A percentile compares a stretch with the other conserved stretches of the same genome.
phyloP scores from a whole-genome alignment of 2,888 invertebrate genomes.

The Orthosia gothica region DNA sequence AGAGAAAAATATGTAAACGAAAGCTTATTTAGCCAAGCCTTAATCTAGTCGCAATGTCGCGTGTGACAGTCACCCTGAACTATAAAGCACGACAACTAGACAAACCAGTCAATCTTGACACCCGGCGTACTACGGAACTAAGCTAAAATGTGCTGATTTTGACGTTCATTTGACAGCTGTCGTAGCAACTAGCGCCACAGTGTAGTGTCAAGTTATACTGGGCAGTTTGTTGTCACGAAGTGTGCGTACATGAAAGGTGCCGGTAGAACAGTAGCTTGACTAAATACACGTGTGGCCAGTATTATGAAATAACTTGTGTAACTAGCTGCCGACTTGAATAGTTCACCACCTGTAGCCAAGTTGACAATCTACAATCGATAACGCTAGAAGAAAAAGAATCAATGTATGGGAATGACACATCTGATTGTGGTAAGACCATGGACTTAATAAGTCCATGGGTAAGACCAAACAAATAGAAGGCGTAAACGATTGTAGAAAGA shows the following conservation, averaged over 20 bases:
- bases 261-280: constrained; percentile 3
- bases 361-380: too few species aligned
- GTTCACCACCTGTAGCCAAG: too few species aligned
- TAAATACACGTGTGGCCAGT: constrained; percentile 8
- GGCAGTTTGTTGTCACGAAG: background rate
- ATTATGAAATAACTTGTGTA: constrained; percentile 43
- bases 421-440: too few species aligned
- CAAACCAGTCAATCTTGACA: constrained; percentile 6
- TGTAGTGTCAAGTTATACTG: background rate
- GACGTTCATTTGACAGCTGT: constrained; percentile 3
- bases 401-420: too few species aligned
- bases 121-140: background rate
- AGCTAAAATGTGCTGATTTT: background rate
- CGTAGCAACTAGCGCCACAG: background rate
- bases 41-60: constrained; percentile 52
- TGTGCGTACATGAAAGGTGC: constrained; percentile 24
- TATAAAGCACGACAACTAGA: constrained; percentile 27
- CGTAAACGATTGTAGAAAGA: too few species aligned
- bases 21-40: constrained; percentile 51
- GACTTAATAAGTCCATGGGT: too few species aligned
- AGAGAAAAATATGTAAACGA: constrained; percentile 39
- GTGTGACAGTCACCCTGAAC: constrained; percentile 55
- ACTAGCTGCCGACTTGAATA: constrained; percentile 2
- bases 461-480: too few species aligned
- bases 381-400: too few species aligned